Percentiles rank a stretch among this genome's conserved stretches.
phyloP scores from a whole-genome alignment of 2,888 invertebrate genomes.

The Protodeltote pygarga region DNA sequence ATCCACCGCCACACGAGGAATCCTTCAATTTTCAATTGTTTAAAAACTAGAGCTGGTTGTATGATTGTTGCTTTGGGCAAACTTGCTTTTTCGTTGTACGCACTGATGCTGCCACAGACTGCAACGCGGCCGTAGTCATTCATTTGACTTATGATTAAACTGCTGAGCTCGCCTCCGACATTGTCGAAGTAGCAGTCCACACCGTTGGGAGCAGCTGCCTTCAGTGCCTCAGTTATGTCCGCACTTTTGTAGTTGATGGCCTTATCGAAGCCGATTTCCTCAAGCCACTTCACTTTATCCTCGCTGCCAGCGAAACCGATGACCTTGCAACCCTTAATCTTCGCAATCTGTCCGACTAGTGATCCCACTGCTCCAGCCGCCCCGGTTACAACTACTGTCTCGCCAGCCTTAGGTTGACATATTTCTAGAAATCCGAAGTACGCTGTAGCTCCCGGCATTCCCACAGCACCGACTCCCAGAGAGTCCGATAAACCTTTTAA shows the following conservation, averaged over 20 bases:
- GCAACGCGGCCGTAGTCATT: constrained; percentile 86
- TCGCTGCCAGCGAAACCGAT: constrained; percentile 90
- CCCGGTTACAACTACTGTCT: constrained; percentile 90
- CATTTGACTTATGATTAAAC: constrained; percentile 87
- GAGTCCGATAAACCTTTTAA: constrained; percentile 84
- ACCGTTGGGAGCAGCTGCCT: constrained; percentile 85
- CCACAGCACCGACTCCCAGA: constrained; percentile 88
- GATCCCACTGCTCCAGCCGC: constrained; percentile 93
- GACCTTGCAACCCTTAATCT: constrained; percentile 88
- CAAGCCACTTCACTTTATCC: constrained; percentile 70
- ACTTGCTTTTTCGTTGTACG: constrained; percentile 63
- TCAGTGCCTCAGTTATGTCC: constrained; percentile 80
- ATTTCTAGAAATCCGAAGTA: constrained; percentile 91
- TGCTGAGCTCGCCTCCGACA: constrained; percentile 89
- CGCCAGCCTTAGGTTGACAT: constrained; percentile 90
- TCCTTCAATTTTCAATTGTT: constrained; percentile 89
- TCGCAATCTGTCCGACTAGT: constrained; percentile 91
- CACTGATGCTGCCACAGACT: constrained; percentile 75
- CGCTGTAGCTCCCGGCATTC: constrained; percentile 91
- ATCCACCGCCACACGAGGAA: constrained; percentile 84
- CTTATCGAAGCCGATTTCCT: constrained; percentile 89
- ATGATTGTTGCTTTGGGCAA: constrained; percentile 73
- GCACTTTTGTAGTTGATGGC: constrained; percentile 90
- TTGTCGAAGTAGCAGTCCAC: constrained; percentile 92
- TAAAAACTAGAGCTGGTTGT: constrained; percentile 85